Evolutionary conservation across 2,888 invertebrate genomes (phyloP).

Genomic region (Barypeithes pellucidus): DNA sequence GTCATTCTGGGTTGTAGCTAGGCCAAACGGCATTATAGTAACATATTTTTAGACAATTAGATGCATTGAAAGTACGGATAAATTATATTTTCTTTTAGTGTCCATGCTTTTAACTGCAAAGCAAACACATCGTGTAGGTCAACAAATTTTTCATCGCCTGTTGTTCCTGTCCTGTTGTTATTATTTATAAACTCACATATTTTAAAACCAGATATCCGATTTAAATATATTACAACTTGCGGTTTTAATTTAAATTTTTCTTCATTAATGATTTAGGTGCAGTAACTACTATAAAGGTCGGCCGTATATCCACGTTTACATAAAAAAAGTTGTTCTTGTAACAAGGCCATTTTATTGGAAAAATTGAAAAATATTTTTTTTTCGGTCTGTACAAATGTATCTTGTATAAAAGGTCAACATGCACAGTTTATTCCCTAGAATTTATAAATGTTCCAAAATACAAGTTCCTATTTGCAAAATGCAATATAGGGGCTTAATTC

Average conservation of each 20-base stretch:
- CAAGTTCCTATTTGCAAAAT: background rate
- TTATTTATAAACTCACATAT: conserved; percentile 18
- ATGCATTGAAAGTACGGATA: too few relatives aligned
- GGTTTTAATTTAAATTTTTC: conserved; percentile 20
- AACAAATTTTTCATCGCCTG: background rate
- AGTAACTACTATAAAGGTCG: conserved; percentile 15
- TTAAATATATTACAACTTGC: conserved; percentile 14
- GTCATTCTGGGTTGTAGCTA: too few relatives aligned
- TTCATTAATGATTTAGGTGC: conserved; percentile 27
- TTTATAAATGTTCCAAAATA: too few relatives aligned
- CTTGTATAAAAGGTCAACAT: background rate
- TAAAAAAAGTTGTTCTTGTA: conserved; percentile 20
- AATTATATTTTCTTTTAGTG: too few relatives aligned
- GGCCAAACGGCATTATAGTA: too few relatives aligned
- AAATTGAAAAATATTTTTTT: conserved; percentile 8
- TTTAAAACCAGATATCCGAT: conserved; percentile 6
- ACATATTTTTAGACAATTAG: too few relatives aligned
- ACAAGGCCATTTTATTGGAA: conserved; percentile 5
- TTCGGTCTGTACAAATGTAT: conserved; percentile 1
- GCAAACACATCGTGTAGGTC: background rate
- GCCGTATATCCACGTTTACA: conserved; percentile 8
- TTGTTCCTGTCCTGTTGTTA: conserved; percentile 8
- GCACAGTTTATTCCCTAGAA: too few relatives aligned
- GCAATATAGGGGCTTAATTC: too few relatives aligned
- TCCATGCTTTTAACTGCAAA: background rate